A percentile compares a stretch with the other conserved stretches of the same genome.
phyloP scores from a whole-genome alignment of 2,797 vertebrate species.

The Eulemur albifrons region DNA sequence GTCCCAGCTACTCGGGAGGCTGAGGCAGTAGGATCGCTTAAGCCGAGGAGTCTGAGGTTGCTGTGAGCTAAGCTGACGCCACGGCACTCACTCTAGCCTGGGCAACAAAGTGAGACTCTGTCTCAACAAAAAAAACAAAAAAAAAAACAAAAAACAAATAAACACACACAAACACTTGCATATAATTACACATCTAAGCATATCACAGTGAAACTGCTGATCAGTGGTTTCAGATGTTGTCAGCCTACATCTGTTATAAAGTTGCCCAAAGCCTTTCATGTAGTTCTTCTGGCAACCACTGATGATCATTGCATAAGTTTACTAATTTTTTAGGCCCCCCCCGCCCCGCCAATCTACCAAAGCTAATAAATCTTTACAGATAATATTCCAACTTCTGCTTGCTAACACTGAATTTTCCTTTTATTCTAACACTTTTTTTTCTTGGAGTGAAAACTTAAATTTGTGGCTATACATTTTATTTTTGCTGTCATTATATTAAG shows the following conservation, averaged over 20 bases:
- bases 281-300: neutral
- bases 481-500: constrained; percentile 14
- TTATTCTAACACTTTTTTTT: constrained; percentile 11
- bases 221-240: neutral
- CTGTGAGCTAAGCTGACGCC: no score
- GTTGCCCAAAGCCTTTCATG: neutral
- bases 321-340: neutral
- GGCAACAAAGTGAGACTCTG: no score
- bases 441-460: constrained; percentile 4
- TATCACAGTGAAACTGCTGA: neutral
- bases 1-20: no score
- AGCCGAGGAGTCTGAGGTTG: no score
- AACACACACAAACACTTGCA: neutral
- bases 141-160: neutral
- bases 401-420: neutral
- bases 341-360: neutral
- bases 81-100: no score
- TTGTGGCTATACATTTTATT: constrained; percentile 9
- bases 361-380: neutral
- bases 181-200: neutral
- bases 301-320: neutral
- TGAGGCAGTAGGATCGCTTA: no score
- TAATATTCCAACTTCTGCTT: neutral
- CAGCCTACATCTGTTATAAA: neutral
- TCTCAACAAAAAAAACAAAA: no score